Evolutionary conservation across 1,140 invertebrate species (phyloP).

Genomic region (Halesus radiatus): DNA sequence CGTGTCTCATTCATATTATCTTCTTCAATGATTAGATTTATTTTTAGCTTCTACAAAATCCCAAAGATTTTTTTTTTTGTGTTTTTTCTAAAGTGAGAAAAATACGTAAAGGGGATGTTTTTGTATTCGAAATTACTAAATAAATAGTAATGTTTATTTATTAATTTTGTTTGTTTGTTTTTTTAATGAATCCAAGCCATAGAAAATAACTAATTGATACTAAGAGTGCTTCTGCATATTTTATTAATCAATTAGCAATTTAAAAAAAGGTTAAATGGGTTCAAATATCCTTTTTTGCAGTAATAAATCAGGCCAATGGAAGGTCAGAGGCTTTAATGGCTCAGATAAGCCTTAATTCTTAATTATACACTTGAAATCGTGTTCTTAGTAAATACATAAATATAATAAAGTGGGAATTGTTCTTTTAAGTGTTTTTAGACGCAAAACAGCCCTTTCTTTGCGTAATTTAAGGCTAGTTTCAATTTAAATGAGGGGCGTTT

Average conservation of each 20-base stretch:
- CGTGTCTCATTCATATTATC: too few relatives aligned
- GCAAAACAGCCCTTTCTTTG: not conserved
- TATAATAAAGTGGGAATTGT: too few relatives aligned
- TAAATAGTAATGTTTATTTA: not conserved
- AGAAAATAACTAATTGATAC: slow-evolving; percentile 14
- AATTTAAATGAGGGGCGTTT: too few relatives aligned
- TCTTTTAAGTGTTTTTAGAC: too few relatives aligned
- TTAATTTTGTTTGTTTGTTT: not conserved
- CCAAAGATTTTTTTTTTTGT: too few relatives aligned
- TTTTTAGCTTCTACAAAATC: too few relatives aligned
- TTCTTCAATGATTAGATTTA: too few relatives aligned
- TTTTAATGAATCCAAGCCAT: not conserved
- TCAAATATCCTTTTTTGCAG: not conserved
- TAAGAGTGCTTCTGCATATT: slow-evolving; percentile 19
- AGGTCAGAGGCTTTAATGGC: not conserved
- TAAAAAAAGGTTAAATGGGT: slow-evolving; percentile 3
- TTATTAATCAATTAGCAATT: slow-evolving; percentile 20
- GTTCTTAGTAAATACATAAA: not conserved
- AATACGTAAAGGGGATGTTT: not conserved
- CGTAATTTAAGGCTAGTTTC: too few relatives aligned
- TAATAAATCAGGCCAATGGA: not conserved
- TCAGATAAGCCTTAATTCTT: not conserved
- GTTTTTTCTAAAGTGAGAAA: too few relatives aligned
- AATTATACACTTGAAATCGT: not conserved
- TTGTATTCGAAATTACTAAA: not conserved